Evolutionary conservation across 2,888 invertebrate genomes (phyloP), one percentile per base, ranked within the genome.

Genomic region (Tenthredo amoena): DNA sequence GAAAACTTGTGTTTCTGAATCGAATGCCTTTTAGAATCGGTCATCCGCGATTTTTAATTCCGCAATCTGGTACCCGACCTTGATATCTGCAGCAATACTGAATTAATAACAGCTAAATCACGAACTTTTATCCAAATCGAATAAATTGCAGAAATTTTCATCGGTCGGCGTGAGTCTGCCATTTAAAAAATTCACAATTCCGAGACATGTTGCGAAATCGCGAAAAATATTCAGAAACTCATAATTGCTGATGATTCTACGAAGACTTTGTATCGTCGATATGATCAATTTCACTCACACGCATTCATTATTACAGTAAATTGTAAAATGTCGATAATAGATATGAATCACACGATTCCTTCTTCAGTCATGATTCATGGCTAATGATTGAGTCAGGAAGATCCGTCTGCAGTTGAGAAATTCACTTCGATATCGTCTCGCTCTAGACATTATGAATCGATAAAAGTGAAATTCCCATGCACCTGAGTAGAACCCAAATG

Each of bases 401-500:
- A 68, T 68, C 68, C 68, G 68, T 68, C 26, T 34, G 68, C 68
- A 18, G 21, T 62, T 21, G 62, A 9, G 21, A 62, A 62, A 62
- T 62, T 3, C 62, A 26, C 12, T 21, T 12, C 3, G 21, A 62
- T 3, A 21, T 55, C 26, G 9, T 21, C 21, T 10, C 2, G n/a
- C 21, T 58, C 9, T 10, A 9, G n/a, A 21, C 58, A 58, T n/a
- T 2, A 21, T 74, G 74, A 74, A 74, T 40, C 43, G 43, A 43
- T 40, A 15, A 74, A 74, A 74, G 74, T 43, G 74, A 74, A 74
- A 74, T 43, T 40, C 12, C 40, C 7, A n/a, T n/a, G n/a, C n/a
- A 72, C 1, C 72, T 7, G 12, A 37, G 7, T 15, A n/a, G 2
- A 26, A 18, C 72, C n/a, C 15, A 21, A 47, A 43, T 26, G 43